Percentiles rank a stretch among this genome's conserved stretches.
Evolutionary conservation across 2,888 invertebrate species (phyloP).

Genomic region (Aleiodes leptofemur): DNA sequence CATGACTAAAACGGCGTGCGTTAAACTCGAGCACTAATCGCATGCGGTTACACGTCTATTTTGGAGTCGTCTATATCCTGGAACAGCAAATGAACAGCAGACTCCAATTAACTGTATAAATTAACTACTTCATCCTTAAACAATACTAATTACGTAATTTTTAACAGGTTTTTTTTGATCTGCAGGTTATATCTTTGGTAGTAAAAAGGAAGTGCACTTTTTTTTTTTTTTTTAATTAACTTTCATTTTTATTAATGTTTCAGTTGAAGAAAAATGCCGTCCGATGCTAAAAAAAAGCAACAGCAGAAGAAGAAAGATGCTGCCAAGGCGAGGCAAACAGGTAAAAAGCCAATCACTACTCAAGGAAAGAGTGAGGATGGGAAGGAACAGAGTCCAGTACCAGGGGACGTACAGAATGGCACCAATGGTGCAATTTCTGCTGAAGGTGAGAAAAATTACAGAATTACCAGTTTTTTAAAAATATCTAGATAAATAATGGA

Average conservation of each 20-base stretch:
- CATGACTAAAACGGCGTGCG: constrained; percentile 35
- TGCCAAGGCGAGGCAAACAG: constrained; percentile 83
- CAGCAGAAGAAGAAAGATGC: constrained; percentile 98
- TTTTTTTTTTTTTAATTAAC: not conserved
- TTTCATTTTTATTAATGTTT: constrained; percentile 22
- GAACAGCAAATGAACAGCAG: not conserved
- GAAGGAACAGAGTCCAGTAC: constrained; percentile 77
- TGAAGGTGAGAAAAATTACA: constrained; percentile 79
- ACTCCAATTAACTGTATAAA: not conserved
- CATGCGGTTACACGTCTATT: constrained; percentile 39
- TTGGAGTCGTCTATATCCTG: constrained; percentile 14
- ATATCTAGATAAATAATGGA: not conserved
- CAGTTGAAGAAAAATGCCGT: constrained; percentile 85
- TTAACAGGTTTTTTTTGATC: not conserved
- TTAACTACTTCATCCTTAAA: not conserved
- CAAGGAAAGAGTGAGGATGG: constrained; percentile 75
- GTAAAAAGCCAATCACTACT: constrained; percentile 65
- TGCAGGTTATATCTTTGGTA: constrained; percentile 37
- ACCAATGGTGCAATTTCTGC: constrained; percentile 79
- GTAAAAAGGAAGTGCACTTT: not conserved
- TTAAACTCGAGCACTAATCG: constrained; percentile 18
- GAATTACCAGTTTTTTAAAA: too few species aligned
- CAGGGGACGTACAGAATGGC: constrained; percentile 76
- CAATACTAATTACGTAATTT: constrained; percentile 46
- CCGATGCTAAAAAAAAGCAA: constrained; percentile 98